Conservation (phyloP, 2,888 invertebrate genomes). For the Anthrax anthrax region DNA sequence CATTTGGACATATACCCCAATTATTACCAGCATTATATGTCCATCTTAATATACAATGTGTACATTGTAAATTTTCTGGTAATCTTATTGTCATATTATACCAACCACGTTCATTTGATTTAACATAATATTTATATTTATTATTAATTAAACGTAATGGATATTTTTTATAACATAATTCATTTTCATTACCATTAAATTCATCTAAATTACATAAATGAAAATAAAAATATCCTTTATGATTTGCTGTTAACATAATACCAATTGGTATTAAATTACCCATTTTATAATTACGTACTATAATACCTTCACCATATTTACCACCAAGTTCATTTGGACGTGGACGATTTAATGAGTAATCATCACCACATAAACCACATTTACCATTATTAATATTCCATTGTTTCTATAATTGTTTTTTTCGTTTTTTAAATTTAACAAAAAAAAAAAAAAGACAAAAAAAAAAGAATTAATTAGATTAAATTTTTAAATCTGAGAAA, state of each 20-base stretch:
- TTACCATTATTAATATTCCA: slow-evolving; percentile 32
- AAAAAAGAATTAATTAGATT: not conserved
- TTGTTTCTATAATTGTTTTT: slow-evolving; percentile 30
- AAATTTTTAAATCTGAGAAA: too few relatives aligned
- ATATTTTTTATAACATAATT: slow-evolving; percentile 37
- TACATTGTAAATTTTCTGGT: slow-evolving; percentile 36
- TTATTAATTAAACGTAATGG: slow-evolving; percentile 26
- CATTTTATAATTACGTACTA: slow-evolving; percentile 31
- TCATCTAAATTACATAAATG: slow-evolving; percentile 37
- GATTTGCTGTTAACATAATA: slow-evolving; percentile 35
- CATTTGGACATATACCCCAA: slow-evolving; percentile 31
- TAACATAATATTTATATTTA: slow-evolving; percentile 15
- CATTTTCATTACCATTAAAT: slow-evolving; percentile 34
- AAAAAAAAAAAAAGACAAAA: not conserved
- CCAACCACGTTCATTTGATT: slow-evolving; percentile 17
- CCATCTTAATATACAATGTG: slow-evolving; percentile 43
- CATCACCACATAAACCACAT: slow-evolving; percentile 44
- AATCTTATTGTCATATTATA: slow-evolving; percentile 25
- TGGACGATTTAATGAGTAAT: slow-evolving; percentile 32
- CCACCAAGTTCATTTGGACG: slow-evolving; percentile 41
- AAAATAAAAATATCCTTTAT: slow-evolving; percentile 37
- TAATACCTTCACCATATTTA: slow-evolving; percentile 35
- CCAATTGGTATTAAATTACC: slow-evolving; percentile 23
- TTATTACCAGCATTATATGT: slow-evolving; percentile 37
- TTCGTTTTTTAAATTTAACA: not conserved